Evolutionary conservation across 2,797 vertebrate genomes (phyloP).

Genomic region (Chloroceryle amazona): DNA sequence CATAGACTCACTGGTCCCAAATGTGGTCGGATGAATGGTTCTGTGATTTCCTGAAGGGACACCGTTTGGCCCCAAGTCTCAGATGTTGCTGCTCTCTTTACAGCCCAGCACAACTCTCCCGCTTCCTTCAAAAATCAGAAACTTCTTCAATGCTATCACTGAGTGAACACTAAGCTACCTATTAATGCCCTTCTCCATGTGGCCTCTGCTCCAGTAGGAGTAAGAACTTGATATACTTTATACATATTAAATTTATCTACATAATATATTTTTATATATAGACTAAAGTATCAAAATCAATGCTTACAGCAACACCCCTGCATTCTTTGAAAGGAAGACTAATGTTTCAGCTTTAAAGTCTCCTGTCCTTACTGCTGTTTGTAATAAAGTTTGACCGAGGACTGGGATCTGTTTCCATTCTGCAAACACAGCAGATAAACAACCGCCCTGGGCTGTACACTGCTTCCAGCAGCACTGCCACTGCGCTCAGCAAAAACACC

Average conservation of each 20-base stretch:
- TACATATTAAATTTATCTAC: neutral
- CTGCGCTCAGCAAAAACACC: neutral
- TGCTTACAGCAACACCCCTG: neutral
- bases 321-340: neutral
- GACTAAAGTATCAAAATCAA: neutral
- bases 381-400: neutral
- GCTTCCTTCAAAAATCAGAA: neutral
- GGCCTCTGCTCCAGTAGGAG: neutral
- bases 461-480: conserved; percentile 5
- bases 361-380: neutral
- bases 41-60: neutral
- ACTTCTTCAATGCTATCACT: neutral
- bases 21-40: neutral
- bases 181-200: neutral
- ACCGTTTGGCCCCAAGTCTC: neutral
- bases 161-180: neutral
- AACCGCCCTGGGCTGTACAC: neutral
- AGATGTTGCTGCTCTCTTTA: neutral
- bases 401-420: neutral
- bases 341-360: neutral
- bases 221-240: neutral
- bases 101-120: neutral
- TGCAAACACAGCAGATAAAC: conserved; percentile 3
- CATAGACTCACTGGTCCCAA: neutral
- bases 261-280: neutral